A percentile compares a stretch with the other conserved stretches of the same genome.
Evolutionary conservation across 2,113 vertebrate genomes (phyloP).

Genomic region (Taurulus bubalis): DNA sequence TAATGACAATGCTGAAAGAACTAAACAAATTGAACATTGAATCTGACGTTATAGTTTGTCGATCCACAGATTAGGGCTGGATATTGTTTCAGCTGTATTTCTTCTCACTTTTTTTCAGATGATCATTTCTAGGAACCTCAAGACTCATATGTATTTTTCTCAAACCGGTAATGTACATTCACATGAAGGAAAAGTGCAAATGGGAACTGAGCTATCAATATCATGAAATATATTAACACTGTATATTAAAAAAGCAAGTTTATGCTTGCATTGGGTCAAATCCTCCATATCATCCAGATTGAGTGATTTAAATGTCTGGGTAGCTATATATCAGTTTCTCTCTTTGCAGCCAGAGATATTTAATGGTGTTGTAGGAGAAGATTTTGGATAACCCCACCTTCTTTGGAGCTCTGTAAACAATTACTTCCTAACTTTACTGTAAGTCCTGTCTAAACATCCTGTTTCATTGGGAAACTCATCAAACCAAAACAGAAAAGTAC

Average conservation of each 20-base stretch:
- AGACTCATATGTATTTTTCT: conserved; percentile 5
- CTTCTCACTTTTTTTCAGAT: neutral
- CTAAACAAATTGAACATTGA: neutral
- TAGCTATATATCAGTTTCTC: neutral
- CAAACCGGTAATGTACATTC: neutral
- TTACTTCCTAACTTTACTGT: conserved; percentile 18
- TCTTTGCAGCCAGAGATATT: neutral
- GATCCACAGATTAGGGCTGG: neutral
- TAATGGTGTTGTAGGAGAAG: neutral
- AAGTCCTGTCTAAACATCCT: conserved; percentile 53
- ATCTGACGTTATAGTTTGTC: neutral
- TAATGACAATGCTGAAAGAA: neutral
- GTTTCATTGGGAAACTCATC: conserved; percentile 22
- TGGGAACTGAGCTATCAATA: neutral
- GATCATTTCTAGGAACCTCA: neutral
- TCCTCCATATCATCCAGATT: neutral
- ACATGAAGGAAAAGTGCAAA: neutral
- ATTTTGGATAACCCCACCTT: neutral
- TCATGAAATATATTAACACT: neutral
- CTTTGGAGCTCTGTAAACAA: conserved; percentile 20
- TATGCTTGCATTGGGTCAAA: neutral
- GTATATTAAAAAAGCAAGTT: neutral
- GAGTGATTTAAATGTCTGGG: neutral
- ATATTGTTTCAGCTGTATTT: neutral
- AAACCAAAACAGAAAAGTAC: conserved; percentile 15